Evolutionary conservation across 2,797 vertebrate species (phyloP).

Genomic region (Ctenochaetus hawaiiensis): DNA sequence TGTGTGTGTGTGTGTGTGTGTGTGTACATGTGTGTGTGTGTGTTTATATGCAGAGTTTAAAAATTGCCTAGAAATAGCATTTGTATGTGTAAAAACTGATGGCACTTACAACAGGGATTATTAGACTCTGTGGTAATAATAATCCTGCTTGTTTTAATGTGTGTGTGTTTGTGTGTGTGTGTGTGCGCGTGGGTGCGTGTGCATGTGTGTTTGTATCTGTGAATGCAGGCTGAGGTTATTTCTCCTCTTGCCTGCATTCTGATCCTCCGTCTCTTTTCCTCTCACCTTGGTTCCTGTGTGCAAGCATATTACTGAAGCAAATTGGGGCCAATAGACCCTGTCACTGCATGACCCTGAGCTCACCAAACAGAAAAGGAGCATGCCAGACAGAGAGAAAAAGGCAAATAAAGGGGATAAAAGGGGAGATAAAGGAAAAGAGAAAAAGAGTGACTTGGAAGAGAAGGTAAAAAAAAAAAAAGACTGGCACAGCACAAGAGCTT

Average conservation of each 20-base stretch:
- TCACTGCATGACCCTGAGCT: constrained; percentile 71
- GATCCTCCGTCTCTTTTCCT: constrained; percentile 37
- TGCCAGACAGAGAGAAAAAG: constrained; percentile 38
- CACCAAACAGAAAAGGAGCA: constrained; percentile 64
- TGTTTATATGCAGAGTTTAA: background rate
- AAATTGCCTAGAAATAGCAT: constrained; percentile 12
- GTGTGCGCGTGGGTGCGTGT: constrained; percentile 9
- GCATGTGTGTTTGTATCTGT: background rate
- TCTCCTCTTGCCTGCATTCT: constrained; percentile 38
- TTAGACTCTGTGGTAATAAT: constrained; percentile 32
- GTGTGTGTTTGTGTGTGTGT: background rate
- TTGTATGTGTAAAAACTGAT: constrained; percentile 24
- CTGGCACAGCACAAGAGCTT: constrained; percentile 9
- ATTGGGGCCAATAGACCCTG: constrained; percentile 80
- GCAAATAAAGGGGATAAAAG: constrained; percentile 59
- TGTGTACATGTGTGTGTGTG: too few species aligned
- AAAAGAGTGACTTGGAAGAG: constrained; percentile 15
- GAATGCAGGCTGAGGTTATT: constrained; percentile 47
- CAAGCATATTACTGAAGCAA: constrained; percentile 75
- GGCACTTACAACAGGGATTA: constrained; percentile 33
- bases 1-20: background rate
- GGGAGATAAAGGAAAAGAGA: constrained; percentile 37
- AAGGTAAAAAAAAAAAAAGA: background rate
- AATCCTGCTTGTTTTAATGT: background rate
- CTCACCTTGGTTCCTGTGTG: constrained; percentile 63